Evolutionary conservation across 1,140 invertebrate genomes (phyloP), one percentile per base, ranked within the genome.

Genomic region (Eulimnadia texana): DNA sequence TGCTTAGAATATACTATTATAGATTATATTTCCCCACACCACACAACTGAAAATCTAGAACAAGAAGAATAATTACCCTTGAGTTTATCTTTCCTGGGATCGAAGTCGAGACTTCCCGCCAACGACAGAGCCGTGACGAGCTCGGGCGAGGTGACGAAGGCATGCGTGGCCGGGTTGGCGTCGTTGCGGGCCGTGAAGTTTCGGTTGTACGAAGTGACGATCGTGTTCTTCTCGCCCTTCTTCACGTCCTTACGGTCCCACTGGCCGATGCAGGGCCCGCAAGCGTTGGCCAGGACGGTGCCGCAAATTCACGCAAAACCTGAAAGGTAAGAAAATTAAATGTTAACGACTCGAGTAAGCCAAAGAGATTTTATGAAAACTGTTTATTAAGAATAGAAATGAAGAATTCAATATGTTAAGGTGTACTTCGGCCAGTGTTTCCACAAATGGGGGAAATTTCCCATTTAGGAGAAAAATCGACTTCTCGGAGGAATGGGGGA

Each of bases 141-240:
- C 76, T 99, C 97, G n/a, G 97, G 97, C 66, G 94, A 98, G 50
- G 96, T 96, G 54, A 99, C 97, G 73, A 99, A 99, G 63, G 85
- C 88, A 74, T 99, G 97, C 0, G 97, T 99, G 13, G 92, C 90
- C 3, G 96, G 94, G 76, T 99, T 99, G 64, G 95, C 96, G 76
- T 99, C 97, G 74, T 99, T 99, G 68, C 97, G 80, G 28, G 86
- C 88, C 53, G 94, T 98, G 79, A 99, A 99, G 76, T 99, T 99
- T 54, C 96, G 80, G 73, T 99, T 99, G 79, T 99, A 99, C 1
- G 96, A 99, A 13, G 92, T 98, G 23, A 99, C 95, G 72, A 99
- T 99, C 1, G 97, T 99, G 74, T 99, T 99, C 77, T 98, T 98
- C 64, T 99, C 95, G 50, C 96, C 96, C 73, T 98, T 99, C 75